A percentile compares a stretch with the other conserved stretches of the same genome.
phyloP scores from a whole-genome alignment of 2,888 invertebrate genomes.

The Abscondita cerata region DNA sequence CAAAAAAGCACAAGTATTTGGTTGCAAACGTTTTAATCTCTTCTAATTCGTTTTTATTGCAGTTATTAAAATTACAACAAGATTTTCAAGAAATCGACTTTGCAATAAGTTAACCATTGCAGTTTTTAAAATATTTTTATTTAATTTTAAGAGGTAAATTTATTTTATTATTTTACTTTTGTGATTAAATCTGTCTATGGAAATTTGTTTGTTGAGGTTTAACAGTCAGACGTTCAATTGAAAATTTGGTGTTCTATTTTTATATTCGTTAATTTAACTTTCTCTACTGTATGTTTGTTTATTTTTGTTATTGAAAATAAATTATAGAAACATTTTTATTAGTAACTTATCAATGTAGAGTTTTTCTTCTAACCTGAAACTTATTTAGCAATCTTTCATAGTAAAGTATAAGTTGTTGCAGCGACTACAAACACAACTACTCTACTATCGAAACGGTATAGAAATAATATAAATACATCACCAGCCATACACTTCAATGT shows the following conservation, averaged over 20 bases:
- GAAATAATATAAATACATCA: too few relatives aligned
- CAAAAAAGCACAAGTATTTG: constrained; percentile 46
- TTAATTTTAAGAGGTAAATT: neutral
- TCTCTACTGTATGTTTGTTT: neutral
- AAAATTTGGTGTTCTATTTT: too few relatives aligned
- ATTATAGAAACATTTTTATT: too few relatives aligned
- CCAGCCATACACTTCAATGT: too few relatives aligned
- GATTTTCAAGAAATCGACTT: constrained; percentile 42
- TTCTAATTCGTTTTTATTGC: constrained; percentile 28
- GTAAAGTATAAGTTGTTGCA: too few relatives aligned
- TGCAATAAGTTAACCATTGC: constrained; percentile 18
- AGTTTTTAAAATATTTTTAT: constrained; percentile 8
- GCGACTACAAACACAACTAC: too few relatives aligned
- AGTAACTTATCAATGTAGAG: too few relatives aligned
- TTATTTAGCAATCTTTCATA: too few relatives aligned
- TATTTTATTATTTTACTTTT: constrained; percentile 6
- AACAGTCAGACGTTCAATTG: too few relatives aligned
- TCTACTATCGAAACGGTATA: too few relatives aligned
- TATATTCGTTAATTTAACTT: too few relatives aligned
- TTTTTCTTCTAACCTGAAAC: too few relatives aligned
- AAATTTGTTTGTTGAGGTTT: neutral
- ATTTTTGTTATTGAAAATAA: neutral
- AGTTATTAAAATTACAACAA: constrained; percentile 40
- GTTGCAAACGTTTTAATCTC: neutral
- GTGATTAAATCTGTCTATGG: neutral